Evolutionary conservation across 2,888 invertebrate species (phyloP), one percentile per base, ranked within the genome.

Genomic region (Sceliomorpha sp.): DNA sequence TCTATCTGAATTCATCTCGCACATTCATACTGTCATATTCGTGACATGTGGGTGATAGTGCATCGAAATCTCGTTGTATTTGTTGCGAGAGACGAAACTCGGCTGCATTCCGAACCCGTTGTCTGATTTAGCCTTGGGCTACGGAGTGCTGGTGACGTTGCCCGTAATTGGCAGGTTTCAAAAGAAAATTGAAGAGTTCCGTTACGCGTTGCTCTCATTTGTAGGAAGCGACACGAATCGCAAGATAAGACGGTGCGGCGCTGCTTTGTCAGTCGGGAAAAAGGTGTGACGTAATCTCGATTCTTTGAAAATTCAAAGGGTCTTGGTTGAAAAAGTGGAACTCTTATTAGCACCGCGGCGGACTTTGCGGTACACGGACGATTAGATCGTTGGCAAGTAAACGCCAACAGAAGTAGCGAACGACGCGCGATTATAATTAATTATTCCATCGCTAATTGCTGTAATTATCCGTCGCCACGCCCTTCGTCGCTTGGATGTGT

Each of bases 131-230:
- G 63, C 63, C 29, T 27, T 45, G 26, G 63, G 69, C 63, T 69
- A 63, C 63, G 63, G 53, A 58, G 59, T 69, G 62, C 53, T 58
- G 53, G 58, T 63, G 58, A 63, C 59, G 63, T 69, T 66, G 50
- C 53, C 44, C 63, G 62, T 63, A 62, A 67, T 70, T 55, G 45
- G 66, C 55, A 70, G 66, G 58, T 70, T 71, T 58, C 48, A 53
- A 63, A 58, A 50, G 67, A 58, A 67, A 70, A 66, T 51, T 60
- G 69, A 69, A 69, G 63, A 53, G 69, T 69, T 69, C 58, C 59
- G 63, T 47, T 31, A 53, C 51, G 53, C 62, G 62, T 20, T 32
- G 55, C 55, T 56, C 60, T 68, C 60, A 60, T 60, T 68, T 60
- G 42, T 53, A 55, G 60, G 59, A 48, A 67, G 60, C 51, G 62